Base-by-base conservation (phyloP, 2,113 vertebrate genomes). In the Arothron firmamentum region DNA sequence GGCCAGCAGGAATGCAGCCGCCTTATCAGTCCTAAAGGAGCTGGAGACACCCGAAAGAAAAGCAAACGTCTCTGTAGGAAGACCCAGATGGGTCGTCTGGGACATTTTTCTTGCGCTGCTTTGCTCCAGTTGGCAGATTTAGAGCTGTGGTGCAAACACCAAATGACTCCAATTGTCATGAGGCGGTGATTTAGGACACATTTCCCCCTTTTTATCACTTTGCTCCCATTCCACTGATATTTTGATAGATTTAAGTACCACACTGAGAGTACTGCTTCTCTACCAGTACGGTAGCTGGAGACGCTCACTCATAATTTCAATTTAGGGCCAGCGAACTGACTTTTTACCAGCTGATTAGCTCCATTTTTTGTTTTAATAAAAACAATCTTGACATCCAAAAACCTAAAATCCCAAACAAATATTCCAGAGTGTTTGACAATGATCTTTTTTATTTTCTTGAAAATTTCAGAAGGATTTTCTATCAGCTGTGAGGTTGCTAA, bases 21-120 rank as follows among this genome's bases (percentile, higher is more conserved):
- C 69, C 86, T 91, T 90, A 91, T 91, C 90, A 90, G 89, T 75
- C 69, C 80, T 72, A 78, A 64, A 74, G 66, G 65, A 77, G 69
- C 76, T 53, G 20, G 10, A 51, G 59, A 64, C 52, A 28, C 55
- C 71, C 79, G 46, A 71, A 64, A 82, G 77, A 64, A 82, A 84
- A 85, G 79, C 74, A 81, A 79, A 83, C n/a, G 78, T 71, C 70
- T 81, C 62, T 0, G 49, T 45, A 28, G 63, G 58, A 73, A 60
- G 65, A 79, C 74, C 45, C 52, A 64, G 70, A 80, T n/a, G 54
- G 49, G 62, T 48, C 56, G 47, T 25, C 0, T 0, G 2, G 45
- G 55, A 20, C 41, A 65, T 80, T 73, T 65, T 67, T 79, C 67
- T 64, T 78, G 59, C 43, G 48, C 47, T 20, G 52, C 62, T 56